Base-by-base conservation (phyloP, 2,797 vertebrate genomes). In the Chaenodraco wilsoni region DNA sequence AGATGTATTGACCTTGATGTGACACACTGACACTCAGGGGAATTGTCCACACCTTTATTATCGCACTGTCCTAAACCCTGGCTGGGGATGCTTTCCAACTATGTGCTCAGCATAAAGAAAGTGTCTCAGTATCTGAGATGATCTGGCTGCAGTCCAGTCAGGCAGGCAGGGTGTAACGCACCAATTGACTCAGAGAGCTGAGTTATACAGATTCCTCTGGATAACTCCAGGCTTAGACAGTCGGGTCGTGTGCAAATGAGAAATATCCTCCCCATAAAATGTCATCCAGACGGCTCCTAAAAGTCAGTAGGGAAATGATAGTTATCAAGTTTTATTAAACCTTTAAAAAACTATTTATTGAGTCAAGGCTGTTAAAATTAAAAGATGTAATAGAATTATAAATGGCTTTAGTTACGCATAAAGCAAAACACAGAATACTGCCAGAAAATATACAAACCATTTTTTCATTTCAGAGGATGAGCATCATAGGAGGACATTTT, bases 1-100 rank as follows among this genome's bases (percentile, higher is more conserved):
- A 71, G 52, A 57, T 72, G 59, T 76, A 86, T 76, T 80, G 73
- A 84, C 65, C 75, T 67, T 79, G 62, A 65, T 65, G 75, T 70
- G 78, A 74, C 77, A 74, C 48, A 74, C 62, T 76, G 60, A 72
- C 55, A 75, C 77, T 74, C 52, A 23, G 31, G 69, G 67, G 72
- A 74, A 79, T 84, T 72, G 40, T 73, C 63, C 65, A 75, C 50
- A 76, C 66, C 65, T 84, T 56, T 78, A 46, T 16, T 7, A 71
- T 7, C 72, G 66, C 48, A 72, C 56, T 72, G 65, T 31, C 80
- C 23, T 33, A 70, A 70, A 78, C 65, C 49, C 52, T 48, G n/a
- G 57, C n/a, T 16, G 15, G 6, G 37, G 57, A 66, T 69, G 44
- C 13, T 71, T 72, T 79, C 59, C 48, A 84, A 79, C 70, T 81